Evolutionary conservation across 2,797 vertebrate genomes (phyloP).

Genomic region (Zenarchopterus dispar): DNA sequence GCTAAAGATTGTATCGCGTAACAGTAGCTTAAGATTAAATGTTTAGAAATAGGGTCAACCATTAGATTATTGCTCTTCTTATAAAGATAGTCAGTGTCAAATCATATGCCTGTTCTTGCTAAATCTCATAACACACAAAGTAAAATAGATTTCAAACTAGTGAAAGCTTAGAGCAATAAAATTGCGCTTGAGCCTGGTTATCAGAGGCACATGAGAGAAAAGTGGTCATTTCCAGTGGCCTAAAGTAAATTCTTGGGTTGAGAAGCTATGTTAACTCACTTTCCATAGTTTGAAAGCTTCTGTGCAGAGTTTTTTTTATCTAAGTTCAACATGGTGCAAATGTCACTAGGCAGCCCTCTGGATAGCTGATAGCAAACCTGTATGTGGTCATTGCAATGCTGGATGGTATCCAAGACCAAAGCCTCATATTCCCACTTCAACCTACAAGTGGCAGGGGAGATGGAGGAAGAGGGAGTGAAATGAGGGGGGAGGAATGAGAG

Average conservation of each 20-base stretch:
- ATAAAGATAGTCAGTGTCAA: no score
- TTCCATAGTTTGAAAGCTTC: conserved; percentile 34
- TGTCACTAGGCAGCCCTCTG: conserved; percentile 47
- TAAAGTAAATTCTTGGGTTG: conserved; percentile 3
- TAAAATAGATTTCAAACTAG: no score
- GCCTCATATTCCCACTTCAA: conserved; percentile 76
- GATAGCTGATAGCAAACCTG: conserved; percentile 50
- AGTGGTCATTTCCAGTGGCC: conserved; percentile 23
- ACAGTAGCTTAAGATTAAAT: no score
- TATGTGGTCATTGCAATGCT: conserved; percentile 59
- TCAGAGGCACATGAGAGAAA: neutral
- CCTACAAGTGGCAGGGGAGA: conserved; percentile 60
- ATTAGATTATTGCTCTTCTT: no score
- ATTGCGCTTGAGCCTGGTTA: conserved; percentile 12
- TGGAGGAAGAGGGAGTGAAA: conserved; percentile 20
- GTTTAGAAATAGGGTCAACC: no score
- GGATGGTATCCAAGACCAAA: conserved; percentile 71
- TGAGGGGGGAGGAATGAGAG: conserved; percentile 27
- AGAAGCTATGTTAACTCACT: conserved; percentile 41
- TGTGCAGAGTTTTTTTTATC: conserved; percentile 30
- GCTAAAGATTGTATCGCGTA: no score
- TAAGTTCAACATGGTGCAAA: conserved; percentile 52
- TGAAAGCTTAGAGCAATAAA: neutral
- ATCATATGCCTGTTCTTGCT: no score
- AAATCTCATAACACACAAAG: no score